phyloP scores from a whole-genome alignment of 1,140 invertebrate species.

The Ceratina calcarata region DNA sequence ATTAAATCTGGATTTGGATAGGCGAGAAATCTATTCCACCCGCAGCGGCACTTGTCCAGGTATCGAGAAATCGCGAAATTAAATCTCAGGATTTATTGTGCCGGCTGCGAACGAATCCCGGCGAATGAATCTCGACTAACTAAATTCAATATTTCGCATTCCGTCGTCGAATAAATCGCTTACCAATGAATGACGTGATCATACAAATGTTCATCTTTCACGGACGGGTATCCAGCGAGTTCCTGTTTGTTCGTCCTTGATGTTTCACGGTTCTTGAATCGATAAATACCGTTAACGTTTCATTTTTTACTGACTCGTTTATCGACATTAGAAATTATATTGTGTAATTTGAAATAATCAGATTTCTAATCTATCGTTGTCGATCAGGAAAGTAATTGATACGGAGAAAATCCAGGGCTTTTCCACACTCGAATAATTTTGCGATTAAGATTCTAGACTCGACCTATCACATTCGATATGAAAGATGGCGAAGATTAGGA shows the following conservation, averaged over 20 bases:
- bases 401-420: no score
- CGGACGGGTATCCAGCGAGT: background rate
- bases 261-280: background rate
- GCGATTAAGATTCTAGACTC: no score
- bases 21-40: constrained; percentile 33
- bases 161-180: background rate
- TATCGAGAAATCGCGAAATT: constrained; percentile 22
- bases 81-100: constrained; percentile 30
- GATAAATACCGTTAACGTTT: constrained; percentile 11
- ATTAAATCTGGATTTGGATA: constrained; percentile 51
- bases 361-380: no score
- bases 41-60: constrained; percentile 1
- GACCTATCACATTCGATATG: no score
- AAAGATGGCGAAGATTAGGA: no score
- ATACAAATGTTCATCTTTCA: background rate
- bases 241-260: constrained; percentile 21
- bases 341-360: no score
- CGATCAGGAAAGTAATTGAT: no score
- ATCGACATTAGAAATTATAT: background rate
- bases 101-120: no score
- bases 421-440: no score
- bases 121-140: no score
- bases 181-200: background rate
- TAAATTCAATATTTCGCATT: background rate
- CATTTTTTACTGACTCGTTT: background rate